Conservation (phyloP, 92 coral and sea anemone genomes). For the Siderastrea siderea region DNA sequence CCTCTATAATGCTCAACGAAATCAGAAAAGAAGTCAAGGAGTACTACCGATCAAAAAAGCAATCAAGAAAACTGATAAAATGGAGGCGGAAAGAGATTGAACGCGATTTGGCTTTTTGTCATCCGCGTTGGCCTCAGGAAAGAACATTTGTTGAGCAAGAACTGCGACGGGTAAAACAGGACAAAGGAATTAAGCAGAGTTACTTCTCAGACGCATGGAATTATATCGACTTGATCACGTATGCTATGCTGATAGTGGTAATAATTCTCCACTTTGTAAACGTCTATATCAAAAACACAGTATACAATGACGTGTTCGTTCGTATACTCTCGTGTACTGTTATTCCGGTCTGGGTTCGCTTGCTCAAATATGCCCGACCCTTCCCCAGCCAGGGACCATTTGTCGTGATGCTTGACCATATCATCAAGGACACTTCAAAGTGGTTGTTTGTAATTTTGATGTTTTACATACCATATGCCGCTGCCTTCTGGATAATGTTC, state of each 20-base stretch:
- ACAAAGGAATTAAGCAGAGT: conserved; percentile 61
- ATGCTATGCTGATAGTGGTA: conserved; percentile 69
- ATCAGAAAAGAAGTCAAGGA: conserved; percentile 82
- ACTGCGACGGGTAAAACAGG: conserved; percentile 47
- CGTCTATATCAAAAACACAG: conserved; percentile 30
- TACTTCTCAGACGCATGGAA: conserved; percentile 89
- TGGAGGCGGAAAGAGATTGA: conserved; percentile 77
- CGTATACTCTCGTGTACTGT: conserved; percentile 70
- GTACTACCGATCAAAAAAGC: conserved; percentile 71
- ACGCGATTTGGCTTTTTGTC: conserved; percentile 85
- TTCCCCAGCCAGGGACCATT: conserved; percentile 87
- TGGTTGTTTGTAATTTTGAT: conserved; percentile 82
- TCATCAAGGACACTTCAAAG: conserved; percentile 73
- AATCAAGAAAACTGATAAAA: conserved; percentile 59
- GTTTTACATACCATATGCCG: conserved; percentile 84
- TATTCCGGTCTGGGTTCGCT: conserved; percentile 83
- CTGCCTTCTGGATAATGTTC: conserved; percentile 88
- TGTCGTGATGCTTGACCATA: conserved; percentile 86
- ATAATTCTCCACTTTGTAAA: conserved; percentile 72
- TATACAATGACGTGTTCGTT: conserved; percentile 53
- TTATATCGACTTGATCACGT: conserved; percentile 85
- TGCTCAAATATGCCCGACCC: conserved; percentile 87
- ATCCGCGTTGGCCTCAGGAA: conserved; percentile 88
- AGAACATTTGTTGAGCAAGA: conserved; percentile 73
- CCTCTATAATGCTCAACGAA: conserved; percentile 77